Percentiles rank a stretch among this genome's conserved stretches.
Conservation (phyloP, 1,140 invertebrate genomes). For the Anastrepha ludens region DNA sequence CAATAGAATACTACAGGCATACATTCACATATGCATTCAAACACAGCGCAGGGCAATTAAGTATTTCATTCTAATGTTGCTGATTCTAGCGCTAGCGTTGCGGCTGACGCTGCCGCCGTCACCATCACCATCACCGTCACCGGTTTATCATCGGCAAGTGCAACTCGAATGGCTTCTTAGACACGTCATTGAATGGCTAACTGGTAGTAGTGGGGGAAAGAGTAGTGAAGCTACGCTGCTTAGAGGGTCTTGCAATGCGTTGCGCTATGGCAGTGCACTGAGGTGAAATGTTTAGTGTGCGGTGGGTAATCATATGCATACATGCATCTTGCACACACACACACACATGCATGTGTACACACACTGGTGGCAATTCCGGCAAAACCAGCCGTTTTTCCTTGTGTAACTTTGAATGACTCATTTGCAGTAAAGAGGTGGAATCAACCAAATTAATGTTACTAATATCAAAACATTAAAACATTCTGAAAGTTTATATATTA, state of each 20-base stretch:
- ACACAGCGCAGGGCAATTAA: conserved; percentile 19
- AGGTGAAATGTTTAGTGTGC: background rate
- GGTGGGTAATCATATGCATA: background rate
- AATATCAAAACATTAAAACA: too few species aligned
- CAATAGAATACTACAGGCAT: background rate
- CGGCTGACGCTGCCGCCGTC: background rate
- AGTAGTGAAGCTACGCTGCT: background rate
- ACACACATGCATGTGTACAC: too few species aligned
- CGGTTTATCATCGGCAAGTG: background rate
- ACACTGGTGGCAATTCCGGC: too few species aligned
- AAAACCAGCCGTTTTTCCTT: too few species aligned
- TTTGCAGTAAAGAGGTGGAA: too few species aligned
- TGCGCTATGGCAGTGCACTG: background rate
- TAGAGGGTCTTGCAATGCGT: background rate
- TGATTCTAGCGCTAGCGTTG: background rate
- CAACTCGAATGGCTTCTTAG: background rate
- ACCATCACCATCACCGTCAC: background rate
- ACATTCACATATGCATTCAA: background rate
- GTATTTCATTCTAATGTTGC: background rate
- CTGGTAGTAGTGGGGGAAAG: background rate
- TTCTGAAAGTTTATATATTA: too few species aligned
- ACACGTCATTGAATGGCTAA: background rate
- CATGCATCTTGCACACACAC: background rate
- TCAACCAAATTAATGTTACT: too few species aligned
- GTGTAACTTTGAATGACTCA: too few species aligned